Evolutionary conservation across 2,888 invertebrate species (phyloP).

Genomic region (Agrochola lota): DNA sequence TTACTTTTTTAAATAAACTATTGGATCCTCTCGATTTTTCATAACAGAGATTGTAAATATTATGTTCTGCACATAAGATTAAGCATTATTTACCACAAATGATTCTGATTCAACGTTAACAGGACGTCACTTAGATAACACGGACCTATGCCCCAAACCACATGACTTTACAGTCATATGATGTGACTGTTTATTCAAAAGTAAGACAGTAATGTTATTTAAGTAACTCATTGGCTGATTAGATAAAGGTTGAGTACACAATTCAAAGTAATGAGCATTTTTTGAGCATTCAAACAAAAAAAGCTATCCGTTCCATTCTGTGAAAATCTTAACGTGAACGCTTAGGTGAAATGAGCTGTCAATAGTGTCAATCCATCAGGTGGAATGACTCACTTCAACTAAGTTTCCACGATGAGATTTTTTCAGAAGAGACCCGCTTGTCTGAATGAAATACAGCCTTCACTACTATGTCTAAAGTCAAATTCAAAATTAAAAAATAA

Average conservation of each 20-base stretch:
- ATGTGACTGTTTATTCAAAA: slow-evolving; percentile 30
- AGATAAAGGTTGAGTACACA: slow-evolving; percentile 34
- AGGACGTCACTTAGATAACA: slow-evolving; percentile 37
- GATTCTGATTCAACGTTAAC: background rate
- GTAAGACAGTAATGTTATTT: slow-evolving; percentile 20
- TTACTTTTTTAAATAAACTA: background rate
- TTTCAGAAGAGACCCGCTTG: background rate
- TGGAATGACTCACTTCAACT: no score
- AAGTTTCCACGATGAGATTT: background rate
- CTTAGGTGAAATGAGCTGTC: no score
- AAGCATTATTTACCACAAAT: background rate
- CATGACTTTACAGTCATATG: slow-evolving; percentile 51
- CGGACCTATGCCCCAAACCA: slow-evolving; percentile 32
- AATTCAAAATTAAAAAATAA: no score
- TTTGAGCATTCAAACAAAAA: background rate
- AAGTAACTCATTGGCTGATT: slow-evolving; percentile 32
- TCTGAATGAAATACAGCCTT: no score
- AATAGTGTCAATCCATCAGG: no score
- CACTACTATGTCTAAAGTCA: no score
- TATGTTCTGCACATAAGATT: background rate
- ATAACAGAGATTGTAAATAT: background rate
- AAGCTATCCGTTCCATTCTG: background rate
- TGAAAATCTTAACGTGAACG: background rate
- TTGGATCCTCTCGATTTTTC: background rate
- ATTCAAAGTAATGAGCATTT: slow-evolving; percentile 1